A percentile compares a stretch with the other conserved stretches of the same genome.
Conservation (phyloP, 2,797 vertebrate genomes). For the Eleutherodactylus coqui region DNA sequence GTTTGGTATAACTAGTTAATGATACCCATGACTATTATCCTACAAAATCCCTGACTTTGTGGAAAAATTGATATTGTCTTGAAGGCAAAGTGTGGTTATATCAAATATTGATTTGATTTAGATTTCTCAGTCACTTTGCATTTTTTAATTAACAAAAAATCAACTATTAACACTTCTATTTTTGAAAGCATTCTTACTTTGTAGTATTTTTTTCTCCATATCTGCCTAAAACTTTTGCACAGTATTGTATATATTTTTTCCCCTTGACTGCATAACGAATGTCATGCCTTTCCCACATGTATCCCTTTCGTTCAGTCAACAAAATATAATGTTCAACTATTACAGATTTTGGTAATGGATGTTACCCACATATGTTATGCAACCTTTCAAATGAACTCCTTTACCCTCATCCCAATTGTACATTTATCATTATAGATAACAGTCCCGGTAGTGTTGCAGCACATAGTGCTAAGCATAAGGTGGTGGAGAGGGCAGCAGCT, state of each 20-base stretch:
- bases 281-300: slow-evolving; percentile 53
- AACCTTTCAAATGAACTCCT: slow-evolving; percentile 38
- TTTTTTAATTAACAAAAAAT: too few species aligned
- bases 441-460: not conserved
- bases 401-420: slow-evolving; percentile 18
- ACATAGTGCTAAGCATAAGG: not conserved
- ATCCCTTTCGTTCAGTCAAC: slow-evolving; percentile 30
- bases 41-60: too few species aligned
- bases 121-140: too few species aligned
- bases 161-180: too few species aligned
- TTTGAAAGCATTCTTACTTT: too few species aligned
- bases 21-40: too few species aligned
- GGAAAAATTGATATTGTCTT: too few species aligned
- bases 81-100: too few species aligned
- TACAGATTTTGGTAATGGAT: slow-evolving; percentile 43
- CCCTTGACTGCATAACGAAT: slow-evolving; percentile 25
- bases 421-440: slow-evolving; percentile 42
- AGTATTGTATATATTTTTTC: slow-evolving; percentile 13
- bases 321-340: slow-evolving; percentile 31
- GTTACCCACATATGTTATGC: slow-evolving; percentile 41
- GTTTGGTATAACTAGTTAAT: too few species aligned
- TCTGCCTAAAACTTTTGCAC: too few species aligned
- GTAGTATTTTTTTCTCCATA: too few species aligned
- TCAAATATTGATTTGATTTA: too few species aligned
- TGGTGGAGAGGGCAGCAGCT: not conserved